Conservation (phyloP, 64 coral and sea anemone species). For the Porites lutea region DNA sequence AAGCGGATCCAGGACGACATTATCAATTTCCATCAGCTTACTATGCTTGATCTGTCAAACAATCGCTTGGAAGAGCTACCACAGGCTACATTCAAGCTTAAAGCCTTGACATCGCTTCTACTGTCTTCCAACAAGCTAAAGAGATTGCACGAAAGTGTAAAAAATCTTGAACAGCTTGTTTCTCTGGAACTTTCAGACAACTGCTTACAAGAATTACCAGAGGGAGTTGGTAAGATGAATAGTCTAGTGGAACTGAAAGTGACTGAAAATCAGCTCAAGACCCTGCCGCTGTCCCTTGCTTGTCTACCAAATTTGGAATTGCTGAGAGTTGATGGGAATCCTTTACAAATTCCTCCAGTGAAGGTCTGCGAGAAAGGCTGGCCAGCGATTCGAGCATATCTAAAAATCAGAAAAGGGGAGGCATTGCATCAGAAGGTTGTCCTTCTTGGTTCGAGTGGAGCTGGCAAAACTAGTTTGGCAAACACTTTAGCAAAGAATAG, state of each 20-base stretch:
- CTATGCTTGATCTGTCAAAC: not conserved
- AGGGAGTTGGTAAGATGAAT: not conserved
- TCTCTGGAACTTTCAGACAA: not conserved
- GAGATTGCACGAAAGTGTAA: not conserved
- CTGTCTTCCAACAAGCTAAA: not conserved
- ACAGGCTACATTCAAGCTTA: not conserved
- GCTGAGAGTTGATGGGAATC: not conserved
- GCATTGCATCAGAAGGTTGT: constrained; percentile 58
- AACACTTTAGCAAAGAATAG: not conserved
- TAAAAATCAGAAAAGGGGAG: constrained; percentile 3
- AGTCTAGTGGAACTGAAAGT: not conserved
- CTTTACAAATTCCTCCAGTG: constrained; percentile 1
- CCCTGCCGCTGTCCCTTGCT: not conserved
- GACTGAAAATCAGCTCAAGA: not conserved
- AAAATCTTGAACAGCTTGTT: not conserved
- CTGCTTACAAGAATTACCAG: not conserved
- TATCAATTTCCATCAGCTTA: not conserved
- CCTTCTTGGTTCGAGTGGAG: constrained; percentile 30
- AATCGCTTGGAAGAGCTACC: not conserved
- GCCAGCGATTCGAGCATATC: constrained; percentile 23
- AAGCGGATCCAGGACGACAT: not conserved
- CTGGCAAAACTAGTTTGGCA: constrained; percentile 59
- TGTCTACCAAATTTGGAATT: not conserved
- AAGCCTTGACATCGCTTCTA: not conserved
- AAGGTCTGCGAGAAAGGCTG: constrained; percentile 33